These are phyloP conservation scores for Marronus borbonicus DNA, from an alignment of 2,888 invertebrate species.

Conservation along the genomic window DNA sequence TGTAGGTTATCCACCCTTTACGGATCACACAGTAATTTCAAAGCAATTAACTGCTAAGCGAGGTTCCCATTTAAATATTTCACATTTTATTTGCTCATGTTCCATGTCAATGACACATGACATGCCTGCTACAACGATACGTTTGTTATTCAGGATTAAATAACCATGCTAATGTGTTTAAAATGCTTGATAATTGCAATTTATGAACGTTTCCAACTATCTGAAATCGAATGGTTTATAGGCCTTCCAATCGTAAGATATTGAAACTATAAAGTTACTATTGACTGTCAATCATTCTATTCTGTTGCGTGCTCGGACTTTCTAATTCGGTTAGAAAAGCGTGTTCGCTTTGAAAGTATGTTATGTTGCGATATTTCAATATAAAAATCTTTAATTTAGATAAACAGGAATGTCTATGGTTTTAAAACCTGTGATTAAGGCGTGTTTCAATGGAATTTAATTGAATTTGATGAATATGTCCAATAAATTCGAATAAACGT, in stretches of 20 bases:
- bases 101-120: no score
- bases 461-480: no score
- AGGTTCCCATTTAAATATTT: no score
- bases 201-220: constrained; percentile 5
- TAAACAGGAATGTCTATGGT: not conserved
- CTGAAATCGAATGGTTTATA: not conserved
- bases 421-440: not conserved
- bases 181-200: not conserved
- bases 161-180: not conserved
- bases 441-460: no score
- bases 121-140: not conserved
- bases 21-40: not conserved
- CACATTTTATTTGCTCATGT: no score
- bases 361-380: not conserved
- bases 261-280: not conserved
- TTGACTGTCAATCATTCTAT: not conserved
- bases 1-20: not conserved
- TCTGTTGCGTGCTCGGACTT: not conserved
- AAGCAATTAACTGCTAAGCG: not conserved
- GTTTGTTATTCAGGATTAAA: not conserved
- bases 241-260: not conserved
- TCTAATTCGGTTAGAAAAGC: not conserved
- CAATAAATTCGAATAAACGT: no score
- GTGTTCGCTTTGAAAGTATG: not conserved
- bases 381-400: constrained; percentile 8